Conservation (phyloP, 2,797 vertebrate species). For the Muraenolepis orangiensis region DNA sequence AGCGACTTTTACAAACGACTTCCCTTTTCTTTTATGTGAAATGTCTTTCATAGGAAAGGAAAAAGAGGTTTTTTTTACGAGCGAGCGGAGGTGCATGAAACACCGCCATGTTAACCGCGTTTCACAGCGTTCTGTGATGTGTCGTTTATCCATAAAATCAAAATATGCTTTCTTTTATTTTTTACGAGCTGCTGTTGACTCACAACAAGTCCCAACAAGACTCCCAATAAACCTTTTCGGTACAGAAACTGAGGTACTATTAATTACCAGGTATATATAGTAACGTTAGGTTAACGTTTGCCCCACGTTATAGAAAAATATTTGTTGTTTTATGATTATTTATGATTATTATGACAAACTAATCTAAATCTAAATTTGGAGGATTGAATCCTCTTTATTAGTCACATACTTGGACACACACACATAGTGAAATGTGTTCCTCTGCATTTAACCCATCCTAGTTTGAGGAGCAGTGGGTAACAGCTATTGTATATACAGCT, state of each 20-base stretch:
- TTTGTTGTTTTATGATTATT: neutral
- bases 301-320: too few species aligned
- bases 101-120: slow-evolving; percentile 52
- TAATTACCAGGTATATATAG: slow-evolving; percentile 35
- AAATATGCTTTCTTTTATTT: slow-evolving; percentile 69
- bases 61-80: slow-evolving; percentile 18
- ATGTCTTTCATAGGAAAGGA: neutral
- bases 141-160: slow-evolving; percentile 70
- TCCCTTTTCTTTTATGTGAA: neutral
- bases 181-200: slow-evolving; percentile 59
- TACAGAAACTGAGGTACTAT: slow-evolving; percentile 43
- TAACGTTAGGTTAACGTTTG: too few species aligned
- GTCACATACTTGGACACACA: too few species aligned
- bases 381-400: too few species aligned
- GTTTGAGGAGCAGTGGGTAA: too few species aligned
- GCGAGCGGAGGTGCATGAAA: slow-evolving; percentile 11
- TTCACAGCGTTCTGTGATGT: slow-evolving; percentile 43
- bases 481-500: too few species aligned
- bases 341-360: slow-evolving; percentile 2
- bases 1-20: neutral
- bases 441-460: too few species aligned
- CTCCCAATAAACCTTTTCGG: slow-evolving; percentile 44
- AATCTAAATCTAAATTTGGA: too few species aligned
- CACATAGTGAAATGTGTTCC: too few species aligned
- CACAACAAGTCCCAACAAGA: slow-evolving; percentile 64